Conservation (phyloP, 2,888 invertebrate genomes). For the Poecilus cupreus region DNA sequence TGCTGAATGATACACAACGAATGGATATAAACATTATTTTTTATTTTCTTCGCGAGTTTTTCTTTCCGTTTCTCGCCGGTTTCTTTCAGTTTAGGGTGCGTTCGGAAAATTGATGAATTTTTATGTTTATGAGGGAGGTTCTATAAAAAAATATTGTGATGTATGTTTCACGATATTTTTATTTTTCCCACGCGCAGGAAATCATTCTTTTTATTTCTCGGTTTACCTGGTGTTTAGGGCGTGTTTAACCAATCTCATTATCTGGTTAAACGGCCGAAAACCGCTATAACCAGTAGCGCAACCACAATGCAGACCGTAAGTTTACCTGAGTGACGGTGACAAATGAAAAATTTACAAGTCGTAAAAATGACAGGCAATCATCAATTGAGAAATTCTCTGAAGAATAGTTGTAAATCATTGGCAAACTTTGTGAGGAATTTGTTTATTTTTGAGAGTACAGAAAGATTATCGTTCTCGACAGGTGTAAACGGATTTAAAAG, state of each 20-base stretch:
- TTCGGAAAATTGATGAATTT: conserved; percentile 30
- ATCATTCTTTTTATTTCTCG: not conserved
- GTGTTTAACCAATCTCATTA: conserved; percentile 14
- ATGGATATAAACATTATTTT: conserved; percentile 65
- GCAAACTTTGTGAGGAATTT: not conserved
- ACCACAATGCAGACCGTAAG: not conserved
- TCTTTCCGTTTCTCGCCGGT: not conserved
- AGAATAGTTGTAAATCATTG: conserved; percentile 39
- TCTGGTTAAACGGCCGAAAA: not conserved
- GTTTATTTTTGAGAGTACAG: not conserved
- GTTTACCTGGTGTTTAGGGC: conserved; percentile 9
- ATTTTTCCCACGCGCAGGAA: not conserved
- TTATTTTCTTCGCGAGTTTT: conserved; percentile 65
- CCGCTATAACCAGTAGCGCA: not conserved
- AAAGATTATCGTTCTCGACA: not conserved
- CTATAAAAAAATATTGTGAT: conserved; percentile 20
- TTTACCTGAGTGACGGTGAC: conserved; percentile 4
- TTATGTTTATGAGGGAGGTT: conserved; percentile 22
- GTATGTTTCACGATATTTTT: not conserved
- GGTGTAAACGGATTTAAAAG: conserved; percentile 24
- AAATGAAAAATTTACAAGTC: conserved; percentile 45
- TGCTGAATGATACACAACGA: conserved; percentile 70
- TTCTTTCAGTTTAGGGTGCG: conserved; percentile 14
- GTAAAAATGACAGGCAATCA: conserved; percentile 31
- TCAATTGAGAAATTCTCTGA: conserved; percentile 6